Evolutionary conservation across 2,797 vertebrate species (phyloP), one percentile per base, ranked within the genome.

Genomic region (Neoniphon sammara): DNA sequence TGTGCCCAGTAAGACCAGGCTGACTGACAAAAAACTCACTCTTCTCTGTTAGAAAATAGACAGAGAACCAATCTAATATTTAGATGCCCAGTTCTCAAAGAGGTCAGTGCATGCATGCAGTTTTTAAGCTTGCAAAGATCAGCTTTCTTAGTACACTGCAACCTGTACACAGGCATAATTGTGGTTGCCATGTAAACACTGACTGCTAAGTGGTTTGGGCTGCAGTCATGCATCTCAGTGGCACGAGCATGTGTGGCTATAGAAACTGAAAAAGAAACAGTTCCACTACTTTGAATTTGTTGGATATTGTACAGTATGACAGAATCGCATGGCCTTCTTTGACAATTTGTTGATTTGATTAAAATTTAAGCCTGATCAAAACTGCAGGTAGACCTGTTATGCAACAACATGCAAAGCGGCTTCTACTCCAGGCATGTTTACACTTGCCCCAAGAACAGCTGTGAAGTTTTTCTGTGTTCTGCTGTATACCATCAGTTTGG

Each of bases 401-500:
- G 18, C 55, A n/a, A 57, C 18, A 18, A 56, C 27, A 57, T 57
- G 18, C 25, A 27, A 56, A 66, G 6, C n/a, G 20, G 47, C 34
- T 61, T 52, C 46, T 64, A 10, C 20, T 54, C 64, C 69, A 60
- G 39, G 44, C 66, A 27, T 60, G 68, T 55, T 23, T 17, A 60
- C 18, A 23, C 18, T 1, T 21, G 6, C 14, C 7, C 25, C 8
- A 1, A 0, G 27, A 73, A 75, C 73, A 77, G 52, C 55, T 72
- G 53, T 66, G 49, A 25, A 27, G 47, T 36, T 70, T 53, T 14
- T 25, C 52, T 21, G 44, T 52, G 42, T 46, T 47, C 54, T 20
- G 53, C 39, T 75, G 56, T 25, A 27, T 42, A 42, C n/a, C 47
- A 9, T 31, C 15, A 3, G 57, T 62, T 69, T 12, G 60, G 25